These are phyloP conservation scores for Leptonema lineaticorne DNA, from an alignment of 1,140 invertebrate species.

Conservation along the genomic window DNA sequence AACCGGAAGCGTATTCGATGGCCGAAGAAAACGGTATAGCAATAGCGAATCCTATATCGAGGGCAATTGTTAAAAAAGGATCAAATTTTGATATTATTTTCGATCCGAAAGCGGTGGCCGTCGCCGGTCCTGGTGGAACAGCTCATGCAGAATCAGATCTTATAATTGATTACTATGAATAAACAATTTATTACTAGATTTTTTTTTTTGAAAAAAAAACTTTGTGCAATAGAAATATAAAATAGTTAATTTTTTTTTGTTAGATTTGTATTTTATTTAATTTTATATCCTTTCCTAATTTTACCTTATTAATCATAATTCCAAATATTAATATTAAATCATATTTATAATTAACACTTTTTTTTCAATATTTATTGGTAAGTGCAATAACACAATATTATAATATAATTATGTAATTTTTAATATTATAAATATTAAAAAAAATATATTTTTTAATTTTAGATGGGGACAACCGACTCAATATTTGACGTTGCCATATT, in stretches of 20 bases:
- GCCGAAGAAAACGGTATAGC: conserved; percentile 65
- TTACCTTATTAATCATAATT: too few relatives aligned
- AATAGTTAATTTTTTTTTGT: too few relatives aligned
- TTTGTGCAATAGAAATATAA: conserved; percentile 28
- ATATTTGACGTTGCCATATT: conserved; percentile 55
- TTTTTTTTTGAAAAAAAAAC: neutral
- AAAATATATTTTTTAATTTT: conserved; percentile 29
- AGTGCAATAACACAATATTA: too few relatives aligned
- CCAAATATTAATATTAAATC: too few relatives aligned
- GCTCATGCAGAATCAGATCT: conserved; percentile 69
- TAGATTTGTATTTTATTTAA: neutral
- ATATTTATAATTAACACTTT: too few relatives aligned
- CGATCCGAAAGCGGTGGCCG: conserved; percentile 65
- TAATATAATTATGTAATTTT: too few relatives aligned
- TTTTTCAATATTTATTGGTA: too few relatives aligned
- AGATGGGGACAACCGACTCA: conserved; percentile 28
- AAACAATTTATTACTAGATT: neutral
- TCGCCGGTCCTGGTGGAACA: conserved; percentile 68
- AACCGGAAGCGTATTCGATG: conserved; percentile 62
- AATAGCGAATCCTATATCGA: conserved; percentile 66
- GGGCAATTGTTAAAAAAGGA: conserved; percentile 56
- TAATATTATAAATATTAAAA: too few relatives aligned
- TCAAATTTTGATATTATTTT: conserved; percentile 60
- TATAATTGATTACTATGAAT: conserved; percentile 45
- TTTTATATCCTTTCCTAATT: neutral